Conservation (phyloP, 1,140 invertebrate species). For the Amphibalanus amphitrite region DNA sequence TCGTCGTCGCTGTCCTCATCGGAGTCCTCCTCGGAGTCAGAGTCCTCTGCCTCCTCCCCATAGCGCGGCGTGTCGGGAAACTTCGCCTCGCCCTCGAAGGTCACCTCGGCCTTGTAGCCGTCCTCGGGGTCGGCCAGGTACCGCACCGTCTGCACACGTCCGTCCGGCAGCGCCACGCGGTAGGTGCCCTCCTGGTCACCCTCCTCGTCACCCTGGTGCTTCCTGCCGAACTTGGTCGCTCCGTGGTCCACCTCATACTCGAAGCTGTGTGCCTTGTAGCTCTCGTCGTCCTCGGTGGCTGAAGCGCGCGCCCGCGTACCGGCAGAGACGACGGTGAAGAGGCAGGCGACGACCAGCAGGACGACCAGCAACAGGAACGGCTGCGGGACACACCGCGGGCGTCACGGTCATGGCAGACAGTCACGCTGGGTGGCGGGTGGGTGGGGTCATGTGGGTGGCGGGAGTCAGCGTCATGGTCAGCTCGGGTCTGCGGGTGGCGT, state of each 20-base stretch:
- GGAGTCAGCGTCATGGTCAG: too few species aligned
- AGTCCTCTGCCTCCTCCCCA: neutral
- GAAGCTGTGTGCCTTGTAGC: constrained; percentile 19
- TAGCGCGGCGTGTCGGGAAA: constrained; percentile 10
- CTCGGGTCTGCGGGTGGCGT: too few species aligned
- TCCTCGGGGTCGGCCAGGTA: constrained; percentile 21
- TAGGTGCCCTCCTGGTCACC: constrained; percentile 20
- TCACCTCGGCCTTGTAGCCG: constrained; percentile 20
- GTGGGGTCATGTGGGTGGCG: too few species aligned
- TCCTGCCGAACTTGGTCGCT: constrained; percentile 19
- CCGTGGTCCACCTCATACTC: constrained; percentile 20
- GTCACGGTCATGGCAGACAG: too few species aligned
- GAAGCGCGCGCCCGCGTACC: neutral
- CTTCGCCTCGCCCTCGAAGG: constrained; percentile 18
- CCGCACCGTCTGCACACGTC: constrained; percentile 21
- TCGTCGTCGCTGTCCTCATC: neutral
- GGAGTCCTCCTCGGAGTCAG: neutral
- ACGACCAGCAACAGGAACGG: neutral
- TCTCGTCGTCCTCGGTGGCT: neutral
- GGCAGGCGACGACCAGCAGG: neutral
- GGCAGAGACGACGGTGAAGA: neutral
- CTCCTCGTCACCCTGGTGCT: constrained; percentile 20
- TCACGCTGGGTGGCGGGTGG: too few species aligned
- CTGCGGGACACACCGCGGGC: too few species aligned
- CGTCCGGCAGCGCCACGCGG: constrained; percentile 21